phyloP scores from a whole-genome alignment of 2,888 invertebrate genomes.

The Xestobium rufovillosum region DNA sequence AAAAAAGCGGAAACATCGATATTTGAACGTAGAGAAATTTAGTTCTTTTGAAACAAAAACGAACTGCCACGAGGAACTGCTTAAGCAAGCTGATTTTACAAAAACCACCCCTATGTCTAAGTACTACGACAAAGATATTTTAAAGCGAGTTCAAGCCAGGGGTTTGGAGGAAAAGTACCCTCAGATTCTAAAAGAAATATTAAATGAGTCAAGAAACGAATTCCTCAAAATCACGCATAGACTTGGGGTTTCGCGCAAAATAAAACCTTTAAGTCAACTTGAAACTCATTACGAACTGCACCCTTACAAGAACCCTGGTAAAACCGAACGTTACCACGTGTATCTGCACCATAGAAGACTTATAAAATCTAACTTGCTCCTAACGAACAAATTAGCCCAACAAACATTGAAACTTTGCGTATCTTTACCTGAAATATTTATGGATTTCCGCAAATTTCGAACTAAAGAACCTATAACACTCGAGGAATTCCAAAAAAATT shows the following conservation, averaged over 20 bases:
- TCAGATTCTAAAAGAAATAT: conserved; percentile 45
- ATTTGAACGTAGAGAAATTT: conserved; percentile 31
- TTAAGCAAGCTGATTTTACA: too few species aligned
- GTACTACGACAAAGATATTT: conserved; percentile 54
- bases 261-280: conserved; percentile 48
- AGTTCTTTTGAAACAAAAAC: too few species aligned
- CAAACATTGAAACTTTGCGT: too few species aligned
- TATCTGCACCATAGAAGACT: conserved; percentile 52
- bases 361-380: conserved; percentile 50
- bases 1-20: conserved; percentile 32
- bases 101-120: conserved; percentile 55
- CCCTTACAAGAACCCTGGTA: conserved; percentile 53
- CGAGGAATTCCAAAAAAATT: conserved; percentile 26
- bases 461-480: conserved; percentile 26
- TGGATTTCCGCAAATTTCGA: conserved; percentile 45
- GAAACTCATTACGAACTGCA: conserved; percentile 44
- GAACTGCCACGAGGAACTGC: too few species aligned
- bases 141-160: conserved; percentile 49
- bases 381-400: too few species aligned
- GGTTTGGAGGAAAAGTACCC: conserved; percentile 49
- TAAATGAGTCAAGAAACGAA: conserved; percentile 49
- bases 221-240: conserved; percentile 53
- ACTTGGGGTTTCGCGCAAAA: conserved; percentile 53
- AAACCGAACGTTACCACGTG: conserved; percentile 50
- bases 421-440: conserved; percentile 49